Base-by-base conservation (phyloP, 2,888 invertebrate genomes). In the Amorpha juglandis region DNA sequence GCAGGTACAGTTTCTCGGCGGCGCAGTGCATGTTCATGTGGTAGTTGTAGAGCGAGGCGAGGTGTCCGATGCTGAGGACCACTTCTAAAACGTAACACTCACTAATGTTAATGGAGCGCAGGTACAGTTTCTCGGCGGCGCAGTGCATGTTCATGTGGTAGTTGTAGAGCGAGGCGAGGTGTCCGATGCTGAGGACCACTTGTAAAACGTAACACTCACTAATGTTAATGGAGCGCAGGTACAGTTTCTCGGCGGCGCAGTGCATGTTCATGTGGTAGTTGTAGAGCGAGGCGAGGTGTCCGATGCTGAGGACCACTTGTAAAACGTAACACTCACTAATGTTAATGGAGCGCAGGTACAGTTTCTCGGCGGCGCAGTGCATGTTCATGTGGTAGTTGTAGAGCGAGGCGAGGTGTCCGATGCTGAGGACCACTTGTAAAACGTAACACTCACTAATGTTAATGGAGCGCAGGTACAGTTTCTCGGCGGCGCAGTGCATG, bases 371-470 rank as follows among this genome's bases (percentile, higher is more conserved):
- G 77, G 97, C 97, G 71, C 94, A 92, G 88, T 96, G 97, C 83
- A 97, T 96, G 81, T 95, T 94, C 98, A 98, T 98, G 87, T 99
- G 98, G 89, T 98, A 98, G 93, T 98, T 98, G 92, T 98, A 98
- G 47, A 99, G 95, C 51, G 98, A 98, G 42, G 98, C 99, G 74
- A 99, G 95, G 91, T 98, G 98, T 0, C 98, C 98, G 79, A 98
- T 95, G 75, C 98, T 98, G 45, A 98, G 94, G n/a, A n/a, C n/a
- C n/a, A n/a, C n/a, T n/a, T n/a, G n/a, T n/a, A n/a, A n/a, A n/a
- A n/a, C n/a, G n/a, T n/a, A n/a, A n/a, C n/a, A n/a, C n/a, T n/a
- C n/a, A n/a, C n/a, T n/a, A n/a, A n/a, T n/a, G n/a, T n/a, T n/a
- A n/a, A n/a, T 98, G 73, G 98, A 98, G 73, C 98, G 94, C 74